These are phyloP conservation scores for Hypena proboscidalis DNA, from an alignment of 2,888 invertebrate species.

Conservation along the genomic window DNA sequence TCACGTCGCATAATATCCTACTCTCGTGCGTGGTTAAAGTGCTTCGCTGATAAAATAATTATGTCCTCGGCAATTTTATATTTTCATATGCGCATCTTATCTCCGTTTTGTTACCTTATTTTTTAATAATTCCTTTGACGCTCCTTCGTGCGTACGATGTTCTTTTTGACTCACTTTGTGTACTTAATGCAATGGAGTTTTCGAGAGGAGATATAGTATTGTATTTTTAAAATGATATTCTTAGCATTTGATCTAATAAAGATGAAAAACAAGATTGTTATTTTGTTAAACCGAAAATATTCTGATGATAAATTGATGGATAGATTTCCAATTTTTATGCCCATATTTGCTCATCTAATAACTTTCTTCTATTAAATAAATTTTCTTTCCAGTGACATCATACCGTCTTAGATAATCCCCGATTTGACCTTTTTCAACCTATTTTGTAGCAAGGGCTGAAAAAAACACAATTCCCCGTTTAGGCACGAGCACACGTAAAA, in stretches of 20 bases:
- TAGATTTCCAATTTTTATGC: too few species aligned
- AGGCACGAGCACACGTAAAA: conserved; percentile 26
- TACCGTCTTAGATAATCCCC: not conserved
- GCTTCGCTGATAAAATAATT: conserved; percentile 31
- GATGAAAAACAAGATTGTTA: too few species aligned
- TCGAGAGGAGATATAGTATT: too few species aligned
- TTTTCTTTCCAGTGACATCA: too few species aligned
- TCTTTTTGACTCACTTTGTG: not conserved
- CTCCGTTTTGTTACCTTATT: conserved; percentile 24
- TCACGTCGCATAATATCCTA: conserved; percentile 36
- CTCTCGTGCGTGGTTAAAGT: conserved; percentile 36
- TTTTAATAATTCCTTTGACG: conserved; percentile 13
- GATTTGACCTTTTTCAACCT: not conserved
- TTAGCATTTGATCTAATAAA: too few species aligned
- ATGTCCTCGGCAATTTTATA: conserved; percentile 29
- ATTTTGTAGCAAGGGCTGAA: conserved; percentile 2
- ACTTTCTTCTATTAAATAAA: too few species aligned
- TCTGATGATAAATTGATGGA: too few species aligned
- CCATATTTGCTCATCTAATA: too few species aligned
- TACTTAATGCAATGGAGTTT: not conserved
- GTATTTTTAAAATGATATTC: too few species aligned
- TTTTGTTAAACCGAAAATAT: too few species aligned
- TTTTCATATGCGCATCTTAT: conserved; percentile 24
- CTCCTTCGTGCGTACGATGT: conserved; percentile 7
- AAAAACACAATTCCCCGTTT: conserved; percentile 12